phyloP scores from a whole-genome alignment of 1,140 invertebrate genomes.

The Phenacoccus solenopsis region DNA sequence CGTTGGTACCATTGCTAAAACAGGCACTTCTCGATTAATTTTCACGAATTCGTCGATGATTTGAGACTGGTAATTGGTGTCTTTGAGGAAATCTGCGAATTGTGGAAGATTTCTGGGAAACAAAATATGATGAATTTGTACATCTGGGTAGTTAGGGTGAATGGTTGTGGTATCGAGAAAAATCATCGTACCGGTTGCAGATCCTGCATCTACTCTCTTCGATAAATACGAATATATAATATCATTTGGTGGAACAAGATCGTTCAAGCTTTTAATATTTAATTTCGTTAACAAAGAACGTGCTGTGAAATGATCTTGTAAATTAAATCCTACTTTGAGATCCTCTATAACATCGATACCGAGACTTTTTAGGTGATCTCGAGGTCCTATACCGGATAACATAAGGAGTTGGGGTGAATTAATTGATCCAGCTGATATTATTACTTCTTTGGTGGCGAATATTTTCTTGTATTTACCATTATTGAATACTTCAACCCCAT shows the following conservation, averaged over 20 bases:
- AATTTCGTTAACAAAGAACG: conserved; percentile 56
- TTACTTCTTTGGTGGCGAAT: conserved; percentile 27
- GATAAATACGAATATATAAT: not conserved
- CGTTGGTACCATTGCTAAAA: conserved; percentile 41
- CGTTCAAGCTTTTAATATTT: conserved; percentile 50
- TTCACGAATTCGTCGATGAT: conserved; percentile 27
- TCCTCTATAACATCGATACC: conserved; percentile 48
- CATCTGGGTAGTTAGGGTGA: not conserved
- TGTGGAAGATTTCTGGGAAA: conserved; percentile 35
- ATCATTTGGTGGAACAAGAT: conserved; percentile 41
- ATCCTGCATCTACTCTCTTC: not conserved
- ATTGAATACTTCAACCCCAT: conserved; percentile 23
- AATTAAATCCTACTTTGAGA: conserved; percentile 61
- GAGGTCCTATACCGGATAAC: conserved; percentile 36
- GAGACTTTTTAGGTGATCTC: conserved; percentile 29
- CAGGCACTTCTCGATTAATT: not conserved
- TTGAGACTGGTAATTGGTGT: not conserved
- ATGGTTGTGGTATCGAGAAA: not conserved
- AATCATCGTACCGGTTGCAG: not conserved
- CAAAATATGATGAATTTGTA: not conserved
- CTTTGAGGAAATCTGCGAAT: conserved; percentile 19
- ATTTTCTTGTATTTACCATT: conserved; percentile 22
- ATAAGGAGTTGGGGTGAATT: conserved; percentile 33
- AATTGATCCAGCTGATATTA: conserved; percentile 28
- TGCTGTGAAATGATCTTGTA: conserved; percentile 62